Conservation (phyloP, 2,797 vertebrate species). For the Schizopygopsis malacanthus region DNA sequence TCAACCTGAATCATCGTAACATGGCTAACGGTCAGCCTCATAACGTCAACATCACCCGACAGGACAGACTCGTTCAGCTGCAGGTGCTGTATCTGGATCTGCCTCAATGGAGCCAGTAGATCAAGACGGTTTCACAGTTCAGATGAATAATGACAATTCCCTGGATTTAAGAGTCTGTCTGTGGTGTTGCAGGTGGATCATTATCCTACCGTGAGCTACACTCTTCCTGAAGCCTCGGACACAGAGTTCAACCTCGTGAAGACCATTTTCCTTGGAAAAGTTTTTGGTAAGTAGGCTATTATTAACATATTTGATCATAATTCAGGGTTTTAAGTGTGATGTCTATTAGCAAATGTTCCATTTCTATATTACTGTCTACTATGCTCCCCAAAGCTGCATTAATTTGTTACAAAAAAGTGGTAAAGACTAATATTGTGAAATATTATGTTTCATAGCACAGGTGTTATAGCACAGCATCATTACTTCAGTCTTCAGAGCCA, state of each 20-base stretch:
- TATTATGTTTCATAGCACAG: neutral
- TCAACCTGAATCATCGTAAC: conserved; percentile 89
- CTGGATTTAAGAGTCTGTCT: neutral
- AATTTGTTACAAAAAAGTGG: neutral
- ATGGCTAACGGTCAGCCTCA: conserved; percentile 96
- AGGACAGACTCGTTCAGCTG: conserved; percentile 79
- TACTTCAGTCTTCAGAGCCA: neutral
- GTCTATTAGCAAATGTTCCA: neutral
- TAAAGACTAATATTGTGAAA: neutral
- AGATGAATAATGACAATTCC: neutral
- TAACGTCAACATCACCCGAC: conserved; percentile 87
- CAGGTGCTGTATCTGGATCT: conserved; percentile 78
- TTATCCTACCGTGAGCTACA: conserved; percentile 87
- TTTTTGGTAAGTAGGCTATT: conserved; percentile 85
- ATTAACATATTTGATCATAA: neutral
- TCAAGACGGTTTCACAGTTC: neutral
- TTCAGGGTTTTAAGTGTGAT: conserved; percentile 10
- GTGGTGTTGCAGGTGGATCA: conserved; percentile 85
- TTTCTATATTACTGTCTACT: neutral
- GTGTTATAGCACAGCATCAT: neutral
- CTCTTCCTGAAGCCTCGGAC: conserved; percentile 85
- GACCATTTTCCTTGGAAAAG: conserved; percentile 93
- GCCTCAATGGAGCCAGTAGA: neutral
- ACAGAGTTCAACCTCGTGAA: conserved; percentile 90
- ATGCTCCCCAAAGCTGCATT: neutral